These are phyloP conservation scores for Bradypodion ventrale DNA, from an alignment of 2,797 vertebrate genomes.

Conservation along the genomic window DNA sequence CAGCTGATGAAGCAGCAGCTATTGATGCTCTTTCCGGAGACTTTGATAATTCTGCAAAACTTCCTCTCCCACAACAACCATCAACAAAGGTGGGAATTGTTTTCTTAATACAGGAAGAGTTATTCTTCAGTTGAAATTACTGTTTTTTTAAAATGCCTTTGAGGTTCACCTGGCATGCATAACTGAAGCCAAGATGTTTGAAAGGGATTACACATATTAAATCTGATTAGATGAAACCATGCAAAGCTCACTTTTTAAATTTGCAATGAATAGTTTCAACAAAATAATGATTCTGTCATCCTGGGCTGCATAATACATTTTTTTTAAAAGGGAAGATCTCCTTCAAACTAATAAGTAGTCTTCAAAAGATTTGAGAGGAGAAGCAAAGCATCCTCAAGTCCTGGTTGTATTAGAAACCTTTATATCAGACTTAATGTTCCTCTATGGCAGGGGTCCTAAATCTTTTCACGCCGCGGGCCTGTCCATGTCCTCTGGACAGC, in stretches of 20 bases:
- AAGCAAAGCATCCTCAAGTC: neutral
- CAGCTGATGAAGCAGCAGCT: slow-evolving; percentile 59
- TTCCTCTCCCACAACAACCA: slow-evolving; percentile 53
- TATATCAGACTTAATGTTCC: neutral
- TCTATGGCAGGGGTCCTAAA: too few species aligned
- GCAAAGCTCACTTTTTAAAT: neutral
- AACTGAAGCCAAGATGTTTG: neutral
- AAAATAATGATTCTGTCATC: neutral
- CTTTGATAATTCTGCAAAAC: slow-evolving; percentile 61
- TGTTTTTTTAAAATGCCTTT: neutral
- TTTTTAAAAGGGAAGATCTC: neutral
- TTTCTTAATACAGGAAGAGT: neutral
- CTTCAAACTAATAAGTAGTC: neutral
- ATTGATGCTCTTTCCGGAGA: slow-evolving; percentile 72
- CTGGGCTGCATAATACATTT: neutral
- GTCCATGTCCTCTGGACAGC: too few species aligned
- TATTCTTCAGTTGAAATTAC: neutral
- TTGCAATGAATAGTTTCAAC: neutral
- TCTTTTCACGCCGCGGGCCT: too few species aligned
- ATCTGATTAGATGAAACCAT: rapidly evolving
- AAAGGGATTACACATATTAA: neutral
- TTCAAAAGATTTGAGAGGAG: neutral
- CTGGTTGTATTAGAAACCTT: neutral
- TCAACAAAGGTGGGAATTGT: slow-evolving; percentile 68
- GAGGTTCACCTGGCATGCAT: neutral